Evolutionary conservation across 2,113 vertebrate genomes (phyloP).

Genomic region (Phalacrocorax brasilianus): DNA sequence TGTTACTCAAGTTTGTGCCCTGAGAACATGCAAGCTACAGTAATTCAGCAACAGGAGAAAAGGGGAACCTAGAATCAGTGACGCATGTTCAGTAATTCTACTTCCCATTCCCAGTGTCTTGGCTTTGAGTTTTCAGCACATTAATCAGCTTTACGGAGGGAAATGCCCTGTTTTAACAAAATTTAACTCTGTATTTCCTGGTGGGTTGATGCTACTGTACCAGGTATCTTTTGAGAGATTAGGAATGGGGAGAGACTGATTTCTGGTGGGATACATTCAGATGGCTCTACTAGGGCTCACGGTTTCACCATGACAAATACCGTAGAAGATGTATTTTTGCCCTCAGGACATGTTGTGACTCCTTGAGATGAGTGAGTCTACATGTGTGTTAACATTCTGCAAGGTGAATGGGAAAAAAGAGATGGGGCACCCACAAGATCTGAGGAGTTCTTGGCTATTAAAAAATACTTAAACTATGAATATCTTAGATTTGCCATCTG

Average conservation of each 20-base stretch:
- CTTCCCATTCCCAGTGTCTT: slow-evolving; percentile 42
- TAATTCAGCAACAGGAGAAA: slow-evolving; percentile 42
- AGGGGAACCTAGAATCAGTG: slow-evolving; percentile 47
- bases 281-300: neutral
- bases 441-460: neutral
- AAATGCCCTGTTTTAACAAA: neutral
- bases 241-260: neutral
- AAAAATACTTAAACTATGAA: neutral
- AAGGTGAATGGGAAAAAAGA: neutral
- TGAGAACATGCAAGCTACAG: slow-evolving; percentile 8
- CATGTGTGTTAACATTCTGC: neutral
- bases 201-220: neutral
- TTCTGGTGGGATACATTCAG: neutral
- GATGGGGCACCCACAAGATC: neutral
- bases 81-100: neutral
- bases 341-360: neutral
- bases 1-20: slow-evolving; percentile 6
- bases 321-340: neutral
- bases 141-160: slow-evolving; percentile 5
- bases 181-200: neutral
- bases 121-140: slow-evolving; percentile 33
- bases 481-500: neutral
- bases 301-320: neutral
- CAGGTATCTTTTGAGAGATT: neutral
- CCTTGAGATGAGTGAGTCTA: neutral